phyloP scores from a whole-genome alignment of 2,113 vertebrate species.

The Anseranas semipalmata region DNA sequence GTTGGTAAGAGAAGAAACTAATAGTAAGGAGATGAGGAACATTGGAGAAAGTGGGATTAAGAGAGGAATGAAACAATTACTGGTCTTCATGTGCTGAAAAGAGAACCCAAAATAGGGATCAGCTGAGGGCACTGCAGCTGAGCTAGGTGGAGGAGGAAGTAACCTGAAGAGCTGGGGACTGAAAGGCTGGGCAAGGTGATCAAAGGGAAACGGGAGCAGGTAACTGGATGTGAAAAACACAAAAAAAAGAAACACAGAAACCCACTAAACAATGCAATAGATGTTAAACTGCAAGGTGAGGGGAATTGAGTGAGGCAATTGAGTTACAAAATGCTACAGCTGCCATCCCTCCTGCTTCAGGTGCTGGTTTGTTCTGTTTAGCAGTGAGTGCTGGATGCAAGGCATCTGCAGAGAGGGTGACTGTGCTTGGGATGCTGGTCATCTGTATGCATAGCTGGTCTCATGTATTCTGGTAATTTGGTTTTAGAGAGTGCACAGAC shows the following conservation, averaged over 20 bases:
- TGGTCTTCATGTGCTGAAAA: neutral
- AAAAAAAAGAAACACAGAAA: neutral
- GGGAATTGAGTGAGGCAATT: neutral
- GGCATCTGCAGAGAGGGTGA: neutral
- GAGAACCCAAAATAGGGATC: neutral
- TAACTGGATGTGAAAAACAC: neutral
- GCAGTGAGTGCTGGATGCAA: neutral
- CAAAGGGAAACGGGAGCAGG: neutral
- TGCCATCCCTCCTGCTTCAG: fast-evolving
- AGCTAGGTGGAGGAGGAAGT: neutral
- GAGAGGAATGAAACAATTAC: neutral
- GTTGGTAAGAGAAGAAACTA: neutral
- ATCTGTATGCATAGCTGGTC: neutral
- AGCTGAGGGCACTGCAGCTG: neutral
- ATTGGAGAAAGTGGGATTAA: neutral
- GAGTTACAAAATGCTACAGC: neutral
- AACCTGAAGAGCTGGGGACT: neutral
- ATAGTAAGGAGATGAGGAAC: neutral
- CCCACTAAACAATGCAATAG: neutral
- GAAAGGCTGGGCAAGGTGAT: neutral
- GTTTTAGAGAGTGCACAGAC: neutral
- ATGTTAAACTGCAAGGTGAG: neutral
- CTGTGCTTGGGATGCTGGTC: neutral
- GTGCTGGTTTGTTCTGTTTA: neutral
- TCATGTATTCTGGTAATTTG: neutral